A percentile compares a stretch with the other conserved stretches of the same genome.
Conservation (phyloP, 2,797 vertebrate species). For the Enteromius anoplus region DNA sequence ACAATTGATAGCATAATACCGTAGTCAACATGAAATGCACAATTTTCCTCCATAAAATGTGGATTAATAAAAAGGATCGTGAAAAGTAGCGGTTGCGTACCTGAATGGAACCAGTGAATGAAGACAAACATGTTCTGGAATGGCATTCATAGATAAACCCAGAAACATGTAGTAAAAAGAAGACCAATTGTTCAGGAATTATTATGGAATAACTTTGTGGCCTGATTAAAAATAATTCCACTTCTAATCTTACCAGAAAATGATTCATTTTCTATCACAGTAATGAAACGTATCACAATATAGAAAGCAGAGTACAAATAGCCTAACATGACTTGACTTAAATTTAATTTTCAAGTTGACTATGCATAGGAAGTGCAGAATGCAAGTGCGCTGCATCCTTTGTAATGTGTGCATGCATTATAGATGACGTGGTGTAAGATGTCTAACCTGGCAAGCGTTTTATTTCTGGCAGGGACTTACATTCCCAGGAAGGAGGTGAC, state of each 20-base stretch:
- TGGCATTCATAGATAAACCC: no score
- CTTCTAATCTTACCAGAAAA: neutral
- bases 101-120: neutral
- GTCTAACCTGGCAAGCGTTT: neutral
- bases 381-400: neutral
- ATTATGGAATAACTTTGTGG: neutral
- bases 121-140: neutral
- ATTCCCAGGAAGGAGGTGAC: constrained; percentile 89
- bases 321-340: neutral
- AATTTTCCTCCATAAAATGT: neutral
- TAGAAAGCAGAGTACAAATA: neutral
- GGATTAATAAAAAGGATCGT: neutral
- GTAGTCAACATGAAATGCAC: neutral
- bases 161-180: no score
- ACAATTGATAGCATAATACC: neutral
- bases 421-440: neutral
- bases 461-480: constrained; percentile 80
- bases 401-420: neutral
- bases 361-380: neutral
- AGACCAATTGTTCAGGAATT: neutral
- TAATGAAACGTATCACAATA: neutral
- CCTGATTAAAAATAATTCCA: neutral
- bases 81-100: neutral
- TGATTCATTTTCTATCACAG: neutral
- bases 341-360: neutral